These are phyloP conservation scores for Siniperca obscura DNA, from an alignment of 2,797 vertebrate species.

Conservation along the genomic window DNA sequence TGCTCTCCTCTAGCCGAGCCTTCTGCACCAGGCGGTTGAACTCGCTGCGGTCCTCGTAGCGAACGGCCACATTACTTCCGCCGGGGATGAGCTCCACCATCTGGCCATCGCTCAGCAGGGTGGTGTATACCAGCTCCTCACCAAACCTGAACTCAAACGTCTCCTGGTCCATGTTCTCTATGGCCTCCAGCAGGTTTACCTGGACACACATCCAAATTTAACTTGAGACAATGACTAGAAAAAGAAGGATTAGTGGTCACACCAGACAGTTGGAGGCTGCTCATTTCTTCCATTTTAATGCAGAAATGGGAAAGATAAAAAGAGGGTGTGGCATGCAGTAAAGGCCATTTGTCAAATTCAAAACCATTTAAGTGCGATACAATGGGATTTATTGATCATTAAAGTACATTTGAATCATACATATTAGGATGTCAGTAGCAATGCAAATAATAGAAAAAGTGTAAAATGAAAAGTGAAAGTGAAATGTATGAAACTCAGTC, in stretches of 20 bases:
- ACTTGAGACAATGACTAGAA: background rate
- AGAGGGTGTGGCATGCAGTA: background rate
- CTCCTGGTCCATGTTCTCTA: constrained; percentile 96
- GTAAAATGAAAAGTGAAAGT: too few species aligned
- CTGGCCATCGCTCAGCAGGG: constrained; percentile 91
- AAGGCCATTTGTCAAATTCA: background rate
- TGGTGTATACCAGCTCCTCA: constrained; percentile 95
- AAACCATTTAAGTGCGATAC: background rate
- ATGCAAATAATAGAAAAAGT: background rate
- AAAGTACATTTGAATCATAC: background rate
- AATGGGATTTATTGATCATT: background rate
- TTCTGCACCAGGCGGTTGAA: constrained; percentile 94
- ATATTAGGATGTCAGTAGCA: background rate
- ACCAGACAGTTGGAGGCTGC: background rate
- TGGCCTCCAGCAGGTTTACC: constrained; percentile 97
- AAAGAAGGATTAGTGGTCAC: background rate
- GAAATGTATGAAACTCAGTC: background rate
- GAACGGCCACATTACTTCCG: constrained; percentile 88
- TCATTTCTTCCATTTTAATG: background rate
- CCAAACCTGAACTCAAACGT: constrained; percentile 97
- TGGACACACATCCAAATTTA: constrained; percentile 66
- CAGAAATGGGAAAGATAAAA: background rate
- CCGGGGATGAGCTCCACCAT: constrained; percentile 92
- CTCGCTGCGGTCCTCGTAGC: constrained; percentile 91
- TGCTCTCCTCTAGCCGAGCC: constrained; percentile 93